These are phyloP conservation scores for Psettodes erumei DNA, from an alignment of 2,113 vertebrate species.

Conservation along the genomic window DNA sequence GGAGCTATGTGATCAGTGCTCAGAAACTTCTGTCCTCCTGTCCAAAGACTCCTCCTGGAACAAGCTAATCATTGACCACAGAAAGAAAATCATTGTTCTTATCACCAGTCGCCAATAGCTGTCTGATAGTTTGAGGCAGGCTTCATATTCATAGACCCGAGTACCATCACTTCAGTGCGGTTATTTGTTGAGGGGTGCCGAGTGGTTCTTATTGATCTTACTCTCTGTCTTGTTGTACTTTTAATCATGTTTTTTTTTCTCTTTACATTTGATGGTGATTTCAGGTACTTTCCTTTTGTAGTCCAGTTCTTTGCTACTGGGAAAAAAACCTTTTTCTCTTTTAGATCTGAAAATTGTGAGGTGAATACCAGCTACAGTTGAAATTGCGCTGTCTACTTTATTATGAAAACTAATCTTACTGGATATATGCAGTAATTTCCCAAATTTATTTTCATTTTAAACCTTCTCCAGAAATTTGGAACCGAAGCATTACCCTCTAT, in stretches of 20 bases:
- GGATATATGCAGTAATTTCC: background rate
- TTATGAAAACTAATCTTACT: background rate
- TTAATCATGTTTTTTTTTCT: background rate
- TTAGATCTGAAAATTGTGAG: background rate
- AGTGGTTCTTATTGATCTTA: constrained; percentile 8
- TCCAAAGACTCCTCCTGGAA: constrained; percentile 37
- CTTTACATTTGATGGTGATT: background rate
- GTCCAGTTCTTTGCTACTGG: too few relatives aligned
- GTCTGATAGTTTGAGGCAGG: constrained; percentile 22
- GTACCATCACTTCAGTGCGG: background rate
- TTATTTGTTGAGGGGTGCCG: background rate
- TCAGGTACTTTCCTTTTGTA: background rate
- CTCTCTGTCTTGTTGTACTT: background rate
- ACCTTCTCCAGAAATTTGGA: background rate
- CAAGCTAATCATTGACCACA: constrained; percentile 35
- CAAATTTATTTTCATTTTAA: background rate
- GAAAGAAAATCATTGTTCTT: constrained; percentile 41
- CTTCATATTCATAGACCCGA: background rate
- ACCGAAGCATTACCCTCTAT: background rate
- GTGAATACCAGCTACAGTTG: background rate
- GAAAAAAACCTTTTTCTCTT: too few relatives aligned
- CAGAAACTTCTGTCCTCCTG: constrained; percentile 36
- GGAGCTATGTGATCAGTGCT: constrained; percentile 28
- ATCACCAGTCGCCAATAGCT: constrained; percentile 37
- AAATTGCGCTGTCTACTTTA: background rate